Evolutionary conservation across 1,140 invertebrate species (phyloP), one percentile per base, ranked within the genome.

Genomic region (Listronotus oregonensis): DNA sequence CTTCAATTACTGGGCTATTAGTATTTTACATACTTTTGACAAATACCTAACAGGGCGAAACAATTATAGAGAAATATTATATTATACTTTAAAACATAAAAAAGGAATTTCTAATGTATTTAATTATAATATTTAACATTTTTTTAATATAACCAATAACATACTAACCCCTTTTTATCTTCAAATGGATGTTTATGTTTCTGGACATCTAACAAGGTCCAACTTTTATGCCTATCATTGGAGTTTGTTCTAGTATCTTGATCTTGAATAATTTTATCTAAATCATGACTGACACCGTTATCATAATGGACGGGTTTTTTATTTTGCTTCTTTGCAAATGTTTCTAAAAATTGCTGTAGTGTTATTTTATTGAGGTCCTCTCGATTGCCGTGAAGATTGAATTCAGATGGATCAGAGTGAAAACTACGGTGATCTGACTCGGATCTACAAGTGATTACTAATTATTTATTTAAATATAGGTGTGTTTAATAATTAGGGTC

Each of bases 161-260:
- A 50, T 12, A 34, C 42, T 15, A 51, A 58, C 58, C 64, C 89
- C 57, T 87, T 86, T 66, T 86, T 84, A 68, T 90, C 87, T 58
- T 90, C 86, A 63, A 84, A 85, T 1, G 85, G 83, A 75, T 85
- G 77, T 71, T 84, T 83, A 55, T 86, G 82, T 64, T 83, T 72
- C 42, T 83, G 81, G 8, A 78, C 65, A 73, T 75, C 81, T 80
- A 71, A 77, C 67, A 67, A 75, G 73, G 83, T 82, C 83, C 82
- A 84, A 14, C 76, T 37, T 82, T 81, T 66, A 4, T 50, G 44
- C 18, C 54, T 63, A 15, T 63, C 61, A 9, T 55, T 37, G 7
- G n/a, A 11, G 8, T 37, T 50, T 8, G 10, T 18, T 34, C 12
- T 43, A 8, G 43, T 17, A 5, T 39, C 46, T 18, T 49, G 44